Evolutionary conservation across 2,113 vertebrate genomes (phyloP), one percentile per base, ranked within the genome.

Genomic region (Chlamydotis undulata): DNA sequence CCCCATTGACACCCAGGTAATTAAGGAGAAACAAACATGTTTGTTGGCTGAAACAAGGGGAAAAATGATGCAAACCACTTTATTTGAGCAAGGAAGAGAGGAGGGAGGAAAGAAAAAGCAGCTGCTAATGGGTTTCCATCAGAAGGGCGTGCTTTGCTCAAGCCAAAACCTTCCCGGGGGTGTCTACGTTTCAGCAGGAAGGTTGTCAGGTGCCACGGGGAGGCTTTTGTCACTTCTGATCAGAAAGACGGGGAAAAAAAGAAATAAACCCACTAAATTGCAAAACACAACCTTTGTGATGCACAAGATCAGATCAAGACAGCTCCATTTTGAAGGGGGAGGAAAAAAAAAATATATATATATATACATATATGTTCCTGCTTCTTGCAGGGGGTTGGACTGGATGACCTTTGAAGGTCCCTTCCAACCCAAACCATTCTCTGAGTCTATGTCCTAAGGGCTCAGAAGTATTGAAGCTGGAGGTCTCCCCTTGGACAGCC

Each of bases 21-120:
- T 97, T 94, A 97, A 96, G 83, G 77, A 94, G 94, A 95, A 96
- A 94, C 86, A 97, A 97, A 95, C 93, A 96, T 77, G 85, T 90
- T 93, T 95, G 88, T 94, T 94, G 78, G 91, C 87, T 83, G 87
- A 93, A 95, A 94, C 85, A 90, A 82, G 86, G 82, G 57, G 64
- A 0, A 50, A 96, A 96, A 80, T 65, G 33, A 96, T 93, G 74
- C 76, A 82, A 96, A 83, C 53, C 83, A 71, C 85, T 96, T 83
- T 23, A 83, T 81, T 83, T 92, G 37, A 91, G 59, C 57, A 57
- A 55, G 79, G 59, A 91, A 71, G 47, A 87, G 87, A 70, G 76
- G 29, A 87, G 28, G 35, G 28, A 93, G 57, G 41, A 60, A 82
- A 83, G 81, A 29, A 81, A 67, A 87, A 91, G 35, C 81, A 82